Evolutionary conservation across 2,113 vertebrate genomes (phyloP).

Genomic region (Alligator sinensis): DNA sequence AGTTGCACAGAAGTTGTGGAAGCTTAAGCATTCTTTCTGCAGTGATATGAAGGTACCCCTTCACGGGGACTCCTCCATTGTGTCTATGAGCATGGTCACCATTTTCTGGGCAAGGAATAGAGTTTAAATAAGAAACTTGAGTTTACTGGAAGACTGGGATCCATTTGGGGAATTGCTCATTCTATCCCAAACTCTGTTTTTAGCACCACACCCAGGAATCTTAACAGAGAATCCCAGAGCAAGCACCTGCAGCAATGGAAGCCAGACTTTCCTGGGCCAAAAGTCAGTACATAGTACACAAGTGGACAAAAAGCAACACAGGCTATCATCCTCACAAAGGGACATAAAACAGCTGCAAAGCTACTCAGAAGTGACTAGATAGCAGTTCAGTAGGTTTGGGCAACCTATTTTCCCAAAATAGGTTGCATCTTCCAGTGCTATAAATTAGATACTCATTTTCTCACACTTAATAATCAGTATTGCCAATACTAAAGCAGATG

Average conservation of each 20-base stretch:
- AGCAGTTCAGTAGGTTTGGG: not conserved
- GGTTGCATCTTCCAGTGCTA: not conserved
- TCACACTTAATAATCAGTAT: too few relatives aligned
- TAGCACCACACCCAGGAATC: accelerated
- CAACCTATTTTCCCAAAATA: accelerated
- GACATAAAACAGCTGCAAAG: accelerated
- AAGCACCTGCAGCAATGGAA: not conserved
- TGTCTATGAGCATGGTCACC: too few relatives aligned
- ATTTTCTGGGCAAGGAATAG: too few relatives aligned
- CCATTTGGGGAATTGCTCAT: too few relatives aligned
- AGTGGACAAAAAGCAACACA: accelerated
- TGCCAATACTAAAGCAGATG: not conserved
- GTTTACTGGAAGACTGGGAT: too few relatives aligned
- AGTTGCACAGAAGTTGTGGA: too few relatives aligned
- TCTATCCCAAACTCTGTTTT: not conserved
- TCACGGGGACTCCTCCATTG: too few relatives aligned
- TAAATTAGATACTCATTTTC: not conserved
- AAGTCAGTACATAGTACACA: accelerated
- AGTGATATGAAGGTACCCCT: too few relatives aligned
- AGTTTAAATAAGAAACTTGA: too few relatives aligned
- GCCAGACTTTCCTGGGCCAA: not conserved
- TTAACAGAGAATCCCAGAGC: not conserved
- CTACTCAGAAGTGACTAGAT: accelerated
- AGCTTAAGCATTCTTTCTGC: too few relatives aligned
- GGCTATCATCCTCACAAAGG: not conserved